These are phyloP conservation scores for Aphidius gifuensis DNA, from an alignment of 1,140 invertebrate species.

Conservation along the genomic window DNA sequence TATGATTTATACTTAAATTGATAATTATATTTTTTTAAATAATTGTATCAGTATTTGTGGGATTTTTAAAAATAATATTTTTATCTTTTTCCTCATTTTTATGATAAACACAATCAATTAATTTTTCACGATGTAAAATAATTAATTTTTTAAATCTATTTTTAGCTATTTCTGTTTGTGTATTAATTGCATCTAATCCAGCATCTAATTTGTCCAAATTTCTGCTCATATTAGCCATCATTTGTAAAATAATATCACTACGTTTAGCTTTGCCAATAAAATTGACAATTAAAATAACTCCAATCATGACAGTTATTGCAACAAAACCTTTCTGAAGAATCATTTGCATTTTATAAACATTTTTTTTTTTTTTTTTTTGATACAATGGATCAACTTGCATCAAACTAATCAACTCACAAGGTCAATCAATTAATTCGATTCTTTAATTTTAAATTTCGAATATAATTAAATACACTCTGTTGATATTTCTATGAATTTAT, in stretches of 20 bases:
- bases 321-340: constrained; percentile 35
- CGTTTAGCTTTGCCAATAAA: constrained; percentile 33
- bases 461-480: background rate
- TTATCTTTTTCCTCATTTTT: constrained; percentile 26
- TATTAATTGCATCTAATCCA: constrained; percentile 37
- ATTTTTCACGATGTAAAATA: constrained; percentile 37
- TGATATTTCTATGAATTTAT: no score
- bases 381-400: background rate
- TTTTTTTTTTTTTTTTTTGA: background rate
- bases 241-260: constrained; percentile 34
- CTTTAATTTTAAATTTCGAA: no score
- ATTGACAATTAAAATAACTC: constrained; percentile 32
- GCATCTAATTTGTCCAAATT: constrained; percentile 41
- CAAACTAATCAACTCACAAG: constrained; percentile 2
- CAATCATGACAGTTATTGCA: constrained; percentile 29
- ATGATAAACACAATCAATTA: constrained; percentile 35
- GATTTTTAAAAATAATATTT: constrained; percentile 2
- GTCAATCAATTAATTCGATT: background rate
- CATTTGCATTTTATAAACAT: constrained; percentile 26
- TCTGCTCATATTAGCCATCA: constrained; percentile 45
- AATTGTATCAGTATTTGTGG: background rate
- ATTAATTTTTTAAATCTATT: constrained; percentile 33
- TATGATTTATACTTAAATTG: no score
- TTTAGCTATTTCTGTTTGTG: constrained; percentile 36
- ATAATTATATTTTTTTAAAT: background rate